Percentiles rank a stretch among this genome's conserved stretches.
phyloP scores from a whole-genome alignment of 2,888 invertebrate genomes.

The Cheilosia vernalis region DNA sequence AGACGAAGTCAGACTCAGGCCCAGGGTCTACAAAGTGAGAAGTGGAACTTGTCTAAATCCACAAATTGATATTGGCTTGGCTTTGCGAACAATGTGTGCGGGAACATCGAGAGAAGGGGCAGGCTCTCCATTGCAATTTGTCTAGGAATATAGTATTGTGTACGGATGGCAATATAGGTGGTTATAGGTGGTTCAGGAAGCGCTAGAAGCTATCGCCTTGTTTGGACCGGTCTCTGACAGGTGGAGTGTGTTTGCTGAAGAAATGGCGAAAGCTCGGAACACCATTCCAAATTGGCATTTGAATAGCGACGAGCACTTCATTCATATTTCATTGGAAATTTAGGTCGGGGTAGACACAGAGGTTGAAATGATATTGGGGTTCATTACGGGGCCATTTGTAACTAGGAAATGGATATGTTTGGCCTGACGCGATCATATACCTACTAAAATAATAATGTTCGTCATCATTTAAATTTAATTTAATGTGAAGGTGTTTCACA shows the following conservation, averaged over 20 bases:
- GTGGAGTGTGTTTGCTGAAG: conserved; percentile 24
- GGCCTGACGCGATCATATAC: too few relatives aligned
- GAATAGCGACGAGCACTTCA: neutral
- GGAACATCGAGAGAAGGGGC: conserved; percentile 14
- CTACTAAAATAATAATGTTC: too few relatives aligned
- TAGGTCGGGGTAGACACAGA: neutral
- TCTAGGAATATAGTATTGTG: conserved; percentile 20
- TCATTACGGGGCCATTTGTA: too few relatives aligned
- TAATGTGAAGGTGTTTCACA: too few relatives aligned
- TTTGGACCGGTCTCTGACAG: conserved; percentile 37
- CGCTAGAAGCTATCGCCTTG: conserved; percentile 8
- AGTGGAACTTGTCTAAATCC: conserved; percentile 66
- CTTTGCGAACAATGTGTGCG: neutral
- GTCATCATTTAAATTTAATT: too few relatives aligned
- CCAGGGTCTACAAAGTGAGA: conserved; percentile 44
- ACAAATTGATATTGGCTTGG: conserved; percentile 63
- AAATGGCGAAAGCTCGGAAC: neutral
- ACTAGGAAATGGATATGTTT: too few relatives aligned
- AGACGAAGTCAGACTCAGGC: neutral
- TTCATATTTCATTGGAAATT: neutral
- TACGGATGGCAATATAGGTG: conserved; percentile 18
- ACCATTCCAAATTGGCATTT: neutral
- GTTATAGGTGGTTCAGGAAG: conserved; percentile 43
- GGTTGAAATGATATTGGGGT: neutral
- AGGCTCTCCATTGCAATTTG: conserved; percentile 53